Percentiles rank a stretch among this genome's conserved stretches.
These are phyloP conservation scores for Phrynocephalus vlangalii DNA, from an alignment of 2,797 vertebrate genomes.

Conservation along the genomic window DNA sequence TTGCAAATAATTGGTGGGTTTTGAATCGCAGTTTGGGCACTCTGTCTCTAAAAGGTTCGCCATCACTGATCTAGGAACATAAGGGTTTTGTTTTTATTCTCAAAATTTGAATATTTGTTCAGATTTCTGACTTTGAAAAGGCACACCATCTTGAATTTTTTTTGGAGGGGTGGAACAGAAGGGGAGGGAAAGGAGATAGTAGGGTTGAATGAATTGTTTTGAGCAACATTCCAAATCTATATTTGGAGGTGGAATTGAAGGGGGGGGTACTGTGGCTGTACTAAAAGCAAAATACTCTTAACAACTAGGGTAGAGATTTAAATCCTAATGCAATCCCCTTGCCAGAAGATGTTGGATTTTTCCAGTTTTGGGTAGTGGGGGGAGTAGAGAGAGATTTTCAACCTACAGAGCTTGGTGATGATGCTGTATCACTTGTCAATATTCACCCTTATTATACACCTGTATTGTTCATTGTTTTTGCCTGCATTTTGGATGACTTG, in stretches of 20 bases:
- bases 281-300: no score
- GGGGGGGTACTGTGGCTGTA: neutral
- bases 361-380: no score
- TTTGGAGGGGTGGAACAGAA: neutral
- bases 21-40: no score
- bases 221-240: no score
- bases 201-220: neutral
- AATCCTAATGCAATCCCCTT: no score
- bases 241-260: no score
- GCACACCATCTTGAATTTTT: neutral
- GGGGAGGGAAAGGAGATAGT: neutral
- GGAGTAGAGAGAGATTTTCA: neutral
- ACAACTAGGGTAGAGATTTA: no score
- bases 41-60: no score
- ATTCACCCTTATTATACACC: neutral
- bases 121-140: neutral
- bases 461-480: neutral
- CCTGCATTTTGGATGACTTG: neutral
- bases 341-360: no score
- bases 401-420: neutral
- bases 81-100: neutral
- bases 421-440: neutral
- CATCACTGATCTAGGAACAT: no score
- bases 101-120: neutral
- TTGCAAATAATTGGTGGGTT: no score